Evolutionary conservation across 2,888 invertebrate species (phyloP), one percentile per base, ranked within the genome.

Genomic region (Anoncus sp.): DNA sequence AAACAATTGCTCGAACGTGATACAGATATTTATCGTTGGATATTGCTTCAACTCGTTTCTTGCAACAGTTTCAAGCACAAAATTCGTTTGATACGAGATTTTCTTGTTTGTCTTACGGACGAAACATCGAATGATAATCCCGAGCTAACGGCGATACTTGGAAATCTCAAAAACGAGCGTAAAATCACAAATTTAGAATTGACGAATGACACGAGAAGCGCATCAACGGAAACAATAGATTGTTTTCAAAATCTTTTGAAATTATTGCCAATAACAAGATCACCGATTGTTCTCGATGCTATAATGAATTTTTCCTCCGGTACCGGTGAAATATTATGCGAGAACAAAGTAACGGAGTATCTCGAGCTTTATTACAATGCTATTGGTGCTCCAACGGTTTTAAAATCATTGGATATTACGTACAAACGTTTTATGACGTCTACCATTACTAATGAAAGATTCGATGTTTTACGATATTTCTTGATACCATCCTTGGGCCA

Each of bases 381-480:
- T 3, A 81, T 87, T 90, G 2, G 70, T 85, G n/a, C n/a, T n/a
- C 6, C 35, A 3, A 2, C 20, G n/a, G 67, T 31, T 16, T 20
- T 86, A 2, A 80, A 82, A 18, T 89, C 90, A 14, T 20, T 91
- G 1, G 73, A 86, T 16, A 14, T 82, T 7, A 80, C 81, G 1
- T 90, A 88, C 65, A 73, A 83, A 24, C 67, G 83, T 14, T 89
- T 89, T 55, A 85, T 86, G 79, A 81, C 83, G 3, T 63, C 75
- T 0, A 73, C 72, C 3, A 60, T 45, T 1, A 43, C 49, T 0
- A 78, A 83, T 2, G 87, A 89, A 10, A 85, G 92, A 65, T 78
- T 90, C 20, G 90, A 89, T 1, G 81, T 91, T 55, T 80, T 92
- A 1, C 76, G 84, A 1, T 81, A 88, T 9, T 92, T 91, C 82